Base-by-base conservation (phyloP, 2,113 vertebrate genomes). In the Speoplatyrhinus poulsoni region DNA sequence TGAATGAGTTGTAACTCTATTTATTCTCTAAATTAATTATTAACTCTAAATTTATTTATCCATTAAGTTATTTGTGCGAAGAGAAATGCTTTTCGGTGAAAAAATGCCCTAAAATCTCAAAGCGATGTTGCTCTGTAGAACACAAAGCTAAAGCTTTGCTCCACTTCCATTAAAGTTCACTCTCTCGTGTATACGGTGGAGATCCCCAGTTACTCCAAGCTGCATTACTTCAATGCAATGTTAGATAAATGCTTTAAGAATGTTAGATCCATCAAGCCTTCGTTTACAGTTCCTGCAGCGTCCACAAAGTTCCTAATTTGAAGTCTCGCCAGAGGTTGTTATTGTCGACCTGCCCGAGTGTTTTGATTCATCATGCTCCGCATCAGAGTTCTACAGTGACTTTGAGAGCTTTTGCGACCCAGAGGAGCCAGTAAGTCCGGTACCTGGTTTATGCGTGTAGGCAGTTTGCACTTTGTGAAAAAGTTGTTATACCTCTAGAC, bases 371-470 rank as follows among this genome's bases (percentile, higher is more conserved):
- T 5, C 47, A 15, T 53, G 36, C 11, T 48, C 26, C 32, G 6
- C 50, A 16, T 33, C 15, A 15, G 49, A 52, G 16, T 0, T 9
- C 1, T 58, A 46, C 11, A 11, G 10, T 0, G 17, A 4, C 11
- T 5, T 36, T 47, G 62, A 76, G n/a, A 49, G 62, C 36, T n/a
- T 56, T 46, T 41, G 59, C 52, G 54, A 57, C 70, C 48, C 49
- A 32, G 56, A 46, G 17, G 68, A 19, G 70, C 50, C 17, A 61
- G 6, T 65, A 12, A 59, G 48, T 75, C 49, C 67, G 70, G 79
- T 61, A 59, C 19, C 58, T 46, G 1, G 32, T 60, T 69, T 32
- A 41, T 78, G 75, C 65, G 75, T 77, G 71, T 70, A 74, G 65
- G 61, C 46, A 54, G 33, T 61, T 62, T 82, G 41, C 12, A 32